A percentile compares a stretch with the other conserved stretches of the same genome.
These are phyloP conservation scores for Pachyuromys duprasi DNA, from an alignment of 2,797 vertebrate genomes.

Conservation along the genomic window DNA sequence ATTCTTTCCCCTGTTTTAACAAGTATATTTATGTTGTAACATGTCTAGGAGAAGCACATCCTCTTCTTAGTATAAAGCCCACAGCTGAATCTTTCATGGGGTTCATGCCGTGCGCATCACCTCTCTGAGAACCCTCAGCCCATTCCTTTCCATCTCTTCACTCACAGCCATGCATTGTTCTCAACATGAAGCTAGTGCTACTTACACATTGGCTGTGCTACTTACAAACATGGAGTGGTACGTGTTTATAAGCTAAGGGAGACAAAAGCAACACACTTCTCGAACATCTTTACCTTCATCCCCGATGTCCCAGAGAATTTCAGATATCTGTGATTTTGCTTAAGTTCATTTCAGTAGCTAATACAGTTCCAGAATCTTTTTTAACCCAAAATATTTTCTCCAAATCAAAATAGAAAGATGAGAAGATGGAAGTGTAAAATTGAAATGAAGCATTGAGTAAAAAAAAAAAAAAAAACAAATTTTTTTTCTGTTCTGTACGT, in stretches of 20 bases:
- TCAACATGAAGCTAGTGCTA: neutral
- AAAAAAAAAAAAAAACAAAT: too few relatives aligned
- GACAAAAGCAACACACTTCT: neutral
- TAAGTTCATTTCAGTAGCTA: neutral
- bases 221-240: neutral
- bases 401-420: conserved; percentile 47
- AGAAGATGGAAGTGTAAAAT: neutral
- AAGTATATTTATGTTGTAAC: neutral
- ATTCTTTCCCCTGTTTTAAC: neutral
- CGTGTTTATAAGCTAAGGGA: neutral
- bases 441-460: neutral
- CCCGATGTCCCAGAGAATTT: neutral
- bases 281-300: neutral
- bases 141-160: neutral
- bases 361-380: conserved; percentile 47
- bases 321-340: neutral
- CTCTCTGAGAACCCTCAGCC: neutral
- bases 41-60: neutral
- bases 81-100: neutral
- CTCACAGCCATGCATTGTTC: neutral
- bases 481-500: conserved; percentile 7
- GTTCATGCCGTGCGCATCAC: too few relatives aligned
- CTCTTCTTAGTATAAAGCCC: neutral
- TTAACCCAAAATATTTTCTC: conserved; percentile 30
- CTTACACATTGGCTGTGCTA: neutral